These are phyloP conservation scores for Chrysotoxum bicinctum DNA, from an alignment of 2,888 invertebrate genomes.

Conservation along the genomic window DNA sequence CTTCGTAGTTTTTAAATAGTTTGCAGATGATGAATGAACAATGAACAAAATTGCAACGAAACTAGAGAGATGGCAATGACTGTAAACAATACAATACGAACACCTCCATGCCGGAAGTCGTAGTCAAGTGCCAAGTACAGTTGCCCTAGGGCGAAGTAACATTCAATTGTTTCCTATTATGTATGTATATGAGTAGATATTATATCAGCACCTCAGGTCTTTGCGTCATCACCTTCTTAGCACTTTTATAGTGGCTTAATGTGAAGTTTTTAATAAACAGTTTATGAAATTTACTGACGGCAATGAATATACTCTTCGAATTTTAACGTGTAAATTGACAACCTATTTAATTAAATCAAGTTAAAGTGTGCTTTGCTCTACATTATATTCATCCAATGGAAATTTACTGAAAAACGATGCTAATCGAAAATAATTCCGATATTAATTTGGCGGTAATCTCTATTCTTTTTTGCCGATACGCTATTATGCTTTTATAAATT, in stretches of 20 bases:
- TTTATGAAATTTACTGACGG: not conserved
- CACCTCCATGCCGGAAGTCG: not conserved
- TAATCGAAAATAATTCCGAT: not conserved
- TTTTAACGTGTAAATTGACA: not conserved
- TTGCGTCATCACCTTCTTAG: conserved; percentile 40
- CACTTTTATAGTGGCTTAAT: not conserved
- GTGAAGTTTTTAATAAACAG: not conserved
- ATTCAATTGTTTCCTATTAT: not conserved
- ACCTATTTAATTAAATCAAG: not conserved
- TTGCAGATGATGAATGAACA: not conserved
- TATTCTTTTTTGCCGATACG: not conserved
- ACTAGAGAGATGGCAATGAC: not conserved
- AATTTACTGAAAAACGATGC: not conserved
- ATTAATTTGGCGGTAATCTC: not conserved
- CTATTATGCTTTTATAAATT: too few relatives aligned
- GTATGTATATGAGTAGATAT: not conserved
- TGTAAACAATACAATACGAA: not conserved
- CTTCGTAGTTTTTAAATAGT: not conserved
- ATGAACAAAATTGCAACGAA: not conserved
- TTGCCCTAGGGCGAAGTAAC: not conserved
- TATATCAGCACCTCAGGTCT: not conserved
- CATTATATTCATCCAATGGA: not conserved
- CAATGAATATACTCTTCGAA: not conserved
- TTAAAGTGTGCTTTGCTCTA: not conserved
- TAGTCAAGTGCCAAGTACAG: conserved; percentile 9